These are phyloP conservation scores for Lymantria dispar DNA, from an alignment of 2,888 invertebrate genomes.

Conservation along the genomic window DNA sequence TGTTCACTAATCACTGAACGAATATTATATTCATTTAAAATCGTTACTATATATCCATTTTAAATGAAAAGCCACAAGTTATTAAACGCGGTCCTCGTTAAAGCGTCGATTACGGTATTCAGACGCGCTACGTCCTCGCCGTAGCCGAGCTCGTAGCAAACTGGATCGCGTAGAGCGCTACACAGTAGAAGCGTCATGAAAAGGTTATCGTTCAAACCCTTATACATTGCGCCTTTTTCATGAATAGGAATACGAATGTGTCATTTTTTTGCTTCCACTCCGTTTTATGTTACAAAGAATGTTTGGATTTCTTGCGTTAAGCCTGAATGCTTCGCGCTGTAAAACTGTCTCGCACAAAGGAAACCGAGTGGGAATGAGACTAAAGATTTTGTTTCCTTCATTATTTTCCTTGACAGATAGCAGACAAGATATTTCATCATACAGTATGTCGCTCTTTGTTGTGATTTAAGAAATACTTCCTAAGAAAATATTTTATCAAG, in stretches of 20 bases:
- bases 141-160: constrained; percentile 57
- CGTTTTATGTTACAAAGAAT: constrained; percentile 64
- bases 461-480: too few species aligned
- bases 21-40: constrained; percentile 11
- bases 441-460: too few species aligned
- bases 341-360: constrained; percentile 29
- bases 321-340: constrained; percentile 36
- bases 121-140: constrained; percentile 42
- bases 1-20: constrained; percentile 17
- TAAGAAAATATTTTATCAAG: too few species aligned
- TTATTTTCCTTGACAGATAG: neutral
- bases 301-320: constrained; percentile 56
- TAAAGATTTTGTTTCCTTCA: constrained; percentile 8
- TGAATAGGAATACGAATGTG: constrained; percentile 71
- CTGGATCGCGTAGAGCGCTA: constrained; percentile 56
- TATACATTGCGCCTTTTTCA: constrained; percentile 72
- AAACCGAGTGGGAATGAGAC: constrained; percentile 14
- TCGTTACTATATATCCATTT: constrained; percentile 12
- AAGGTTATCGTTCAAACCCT: constrained; percentile 70
- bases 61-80: constrained; percentile 21
- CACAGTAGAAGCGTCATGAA: constrained; percentile 57
- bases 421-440: too few species aligned
- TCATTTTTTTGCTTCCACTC: constrained; percentile 64
- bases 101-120: constrained; percentile 8
- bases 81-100: constrained; percentile 16